These are phyloP conservation scores for Idaea dimidiata DNA, from an alignment of 2,888 invertebrate species.

Conservation along the genomic window DNA sequence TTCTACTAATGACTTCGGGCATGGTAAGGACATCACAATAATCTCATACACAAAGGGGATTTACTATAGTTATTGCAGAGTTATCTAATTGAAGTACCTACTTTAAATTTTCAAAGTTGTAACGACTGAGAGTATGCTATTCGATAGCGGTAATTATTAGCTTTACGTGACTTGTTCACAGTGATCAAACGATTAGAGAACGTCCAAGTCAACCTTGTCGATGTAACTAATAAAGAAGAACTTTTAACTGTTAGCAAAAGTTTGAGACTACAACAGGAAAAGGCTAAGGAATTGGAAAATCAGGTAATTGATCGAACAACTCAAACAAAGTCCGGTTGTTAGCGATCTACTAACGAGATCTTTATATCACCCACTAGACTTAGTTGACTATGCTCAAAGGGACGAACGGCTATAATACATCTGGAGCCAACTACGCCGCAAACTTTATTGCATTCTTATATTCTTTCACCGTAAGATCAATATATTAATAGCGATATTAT, in stretches of 20 bases:
- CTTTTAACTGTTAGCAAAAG: conserved; percentile 78
- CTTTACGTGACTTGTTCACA: conserved; percentile 42
- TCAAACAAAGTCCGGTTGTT: not conserved
- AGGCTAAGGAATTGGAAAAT: conserved; percentile 67
- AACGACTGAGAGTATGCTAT: conserved; percentile 23
- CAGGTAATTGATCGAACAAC: conserved; percentile 51
- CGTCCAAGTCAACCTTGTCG: conserved; percentile 82
- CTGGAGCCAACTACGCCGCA: too few relatives aligned
- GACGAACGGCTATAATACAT: too few relatives aligned
- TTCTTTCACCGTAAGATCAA: too few relatives aligned
- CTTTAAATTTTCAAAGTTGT: conserved; percentile 26
- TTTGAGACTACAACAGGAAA: conserved; percentile 77
- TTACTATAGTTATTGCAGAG: conserved; percentile 31
- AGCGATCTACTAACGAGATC: not conserved
- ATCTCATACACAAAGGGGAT: conserved; percentile 35
- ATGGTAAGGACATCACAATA: conserved; percentile 42
- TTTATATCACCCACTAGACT: not conserved
- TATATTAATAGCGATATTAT: not conserved
- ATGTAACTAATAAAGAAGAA: conserved; percentile 83
- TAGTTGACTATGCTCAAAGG: not conserved
- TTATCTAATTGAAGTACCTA: conserved; percentile 27
- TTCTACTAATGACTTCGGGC: conserved; percentile 32
- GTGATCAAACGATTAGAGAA: conserved; percentile 76
- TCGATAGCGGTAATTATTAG: conserved; percentile 26
- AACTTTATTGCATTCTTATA: too few relatives aligned